Evolutionary conservation across 2,797 vertebrate species (phyloP).

Genomic region (Dicrostonyx torquatus): DNA sequence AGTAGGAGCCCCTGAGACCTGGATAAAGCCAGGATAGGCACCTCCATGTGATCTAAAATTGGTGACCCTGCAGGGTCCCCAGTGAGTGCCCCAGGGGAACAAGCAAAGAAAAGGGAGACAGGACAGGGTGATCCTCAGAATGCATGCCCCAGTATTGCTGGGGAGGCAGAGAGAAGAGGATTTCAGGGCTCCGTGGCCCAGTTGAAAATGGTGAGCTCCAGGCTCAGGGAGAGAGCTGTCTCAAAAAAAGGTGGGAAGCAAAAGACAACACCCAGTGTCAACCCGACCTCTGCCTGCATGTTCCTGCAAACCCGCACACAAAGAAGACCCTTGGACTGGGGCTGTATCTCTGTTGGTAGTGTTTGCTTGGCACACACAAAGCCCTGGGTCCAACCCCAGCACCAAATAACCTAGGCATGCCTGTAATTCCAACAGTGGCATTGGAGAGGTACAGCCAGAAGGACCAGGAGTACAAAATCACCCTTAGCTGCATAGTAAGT

Average conservation of each 20-base stretch:
- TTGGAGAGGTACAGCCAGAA: not conserved
- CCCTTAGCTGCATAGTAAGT: not conserved
- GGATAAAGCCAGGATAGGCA: no score
- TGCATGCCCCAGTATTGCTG: not conserved
- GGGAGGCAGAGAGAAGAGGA: not conserved
- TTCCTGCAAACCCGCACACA: not conserved
- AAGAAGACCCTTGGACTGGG: not conserved
- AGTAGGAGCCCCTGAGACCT: fast-evolving
- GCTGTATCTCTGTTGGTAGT: not conserved
- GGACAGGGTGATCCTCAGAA: not conserved
- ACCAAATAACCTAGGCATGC: not conserved
- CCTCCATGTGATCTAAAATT: no score
- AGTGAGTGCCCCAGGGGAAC: no score
- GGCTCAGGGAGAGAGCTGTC: not conserved
- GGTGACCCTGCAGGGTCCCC: not conserved
- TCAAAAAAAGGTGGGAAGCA: not conserved
- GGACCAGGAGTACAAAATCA: not conserved
- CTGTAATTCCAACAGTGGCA: not conserved
- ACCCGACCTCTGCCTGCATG: not conserved
- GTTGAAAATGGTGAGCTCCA: not conserved
- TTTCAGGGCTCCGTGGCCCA: fast-evolving
- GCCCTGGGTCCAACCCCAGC: not conserved
- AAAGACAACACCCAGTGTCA: not conserved
- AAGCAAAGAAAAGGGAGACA: not conserved
- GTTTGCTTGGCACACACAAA: not conserved